These are phyloP conservation scores for Cheiracanthium punctorium DNA, from an alignment of 2,888 invertebrate genomes.

Conservation along the genomic window DNA sequence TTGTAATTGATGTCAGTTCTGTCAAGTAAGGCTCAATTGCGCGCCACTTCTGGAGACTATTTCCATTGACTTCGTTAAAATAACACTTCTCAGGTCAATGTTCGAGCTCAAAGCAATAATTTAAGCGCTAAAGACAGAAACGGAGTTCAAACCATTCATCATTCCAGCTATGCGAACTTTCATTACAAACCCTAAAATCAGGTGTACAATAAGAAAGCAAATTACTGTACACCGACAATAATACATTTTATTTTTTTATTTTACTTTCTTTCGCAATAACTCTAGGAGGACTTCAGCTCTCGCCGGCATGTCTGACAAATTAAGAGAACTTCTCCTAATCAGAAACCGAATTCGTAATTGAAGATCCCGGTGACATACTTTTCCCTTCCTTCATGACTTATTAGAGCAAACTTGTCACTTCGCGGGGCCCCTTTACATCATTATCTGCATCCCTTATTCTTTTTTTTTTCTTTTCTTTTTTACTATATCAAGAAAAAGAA, in stretches of 20 bases:
- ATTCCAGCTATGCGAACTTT: neutral
- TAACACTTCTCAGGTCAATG: no score
- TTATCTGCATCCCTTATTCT: neutral
- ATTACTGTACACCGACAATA: neutral
- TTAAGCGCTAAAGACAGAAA: no score
- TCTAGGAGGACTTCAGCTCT: neutral
- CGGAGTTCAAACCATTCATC: neutral
- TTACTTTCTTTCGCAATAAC: neutral
- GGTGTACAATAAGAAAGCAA: constrained; percentile 2
- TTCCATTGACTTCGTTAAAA: no score
- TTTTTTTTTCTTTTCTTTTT: neutral
- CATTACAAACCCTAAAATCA: neutral
- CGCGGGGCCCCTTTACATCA: neutral
- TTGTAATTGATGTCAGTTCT: no score
- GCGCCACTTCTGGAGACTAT: no score
- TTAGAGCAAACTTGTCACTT: constrained; percentile 10
- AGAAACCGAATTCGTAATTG: constrained; percentile 13
- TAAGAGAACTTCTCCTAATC: neutral
- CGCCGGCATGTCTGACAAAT: neutral
- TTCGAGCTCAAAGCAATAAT: no score
- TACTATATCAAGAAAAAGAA: constrained; percentile 23
- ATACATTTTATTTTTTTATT: no score
- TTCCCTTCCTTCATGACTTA: constrained; percentile 11
- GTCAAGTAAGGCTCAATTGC: no score
- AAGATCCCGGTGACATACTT: constrained; percentile 10